Evolutionary conservation across 92 coral and sea anemone genomes (phyloP), one percentile per base, ranked within the genome.

Genomic region (Phenganax subtilis): DNA sequence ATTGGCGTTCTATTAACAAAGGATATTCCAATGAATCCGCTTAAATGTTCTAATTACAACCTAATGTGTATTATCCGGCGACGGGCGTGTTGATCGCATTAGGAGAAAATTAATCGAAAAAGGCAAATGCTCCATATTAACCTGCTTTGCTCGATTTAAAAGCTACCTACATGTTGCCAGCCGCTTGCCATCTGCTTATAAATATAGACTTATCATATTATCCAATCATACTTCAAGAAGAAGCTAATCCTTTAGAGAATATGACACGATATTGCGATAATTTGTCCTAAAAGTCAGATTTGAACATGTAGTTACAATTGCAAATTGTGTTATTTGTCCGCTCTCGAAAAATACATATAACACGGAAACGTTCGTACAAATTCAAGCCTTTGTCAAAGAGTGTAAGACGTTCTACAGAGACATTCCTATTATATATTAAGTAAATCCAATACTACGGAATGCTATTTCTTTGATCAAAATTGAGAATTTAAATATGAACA

Each of bases 21-120:
- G 82, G 72, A 61, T 78, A 78, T 78, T 78, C 82, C 58, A 14
- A 7, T 27, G 82, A 78, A 78, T 78, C 82, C 82, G 82, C 72
- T 78, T 78, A 78, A 63, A 78, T 16, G 72, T 78, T 58, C 44
- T 78, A 78, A 78, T 78, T 78, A 78, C 82, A 59, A 76, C 82
- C 82, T 78, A 78, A 78, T 78, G 82, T 78, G 82, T 63, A 55
- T 78, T 62, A 78, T 78, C 82, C 82, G 82, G 55, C 82, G 82
- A 78, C 82, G 82, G 82, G 82, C 82, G 82, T 78, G 82, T 78
- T 78, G 82, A 78, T 78, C 82, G 82, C 82, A 78, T 78, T 78
- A 78, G 55, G 71, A 31, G 82, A 78, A 78, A 78, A 78, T 78
- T 78, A 78, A 78, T 61, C 82, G 73, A 61, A 78, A 62, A 78